These are phyloP conservation scores for Campaea margaritaria DNA, from an alignment of 2,888 invertebrate species.

Conservation along the genomic window DNA sequence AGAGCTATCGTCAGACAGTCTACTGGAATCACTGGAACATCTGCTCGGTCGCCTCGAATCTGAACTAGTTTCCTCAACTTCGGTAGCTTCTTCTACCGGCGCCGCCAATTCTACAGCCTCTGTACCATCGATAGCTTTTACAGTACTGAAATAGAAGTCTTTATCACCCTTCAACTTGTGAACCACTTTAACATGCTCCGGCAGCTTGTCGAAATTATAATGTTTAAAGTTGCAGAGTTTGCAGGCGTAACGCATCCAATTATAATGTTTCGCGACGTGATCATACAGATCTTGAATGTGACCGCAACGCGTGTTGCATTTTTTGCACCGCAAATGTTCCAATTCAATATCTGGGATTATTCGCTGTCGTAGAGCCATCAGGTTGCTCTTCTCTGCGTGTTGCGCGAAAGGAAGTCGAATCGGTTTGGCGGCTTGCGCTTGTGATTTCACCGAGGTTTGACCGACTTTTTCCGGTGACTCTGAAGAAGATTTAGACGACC, in stretches of 20 bases:
- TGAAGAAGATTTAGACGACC: conserved; percentile 44
- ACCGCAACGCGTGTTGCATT: conserved; percentile 79
- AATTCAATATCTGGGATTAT: conserved; percentile 72
- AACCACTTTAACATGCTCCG: conserved; percentile 86
- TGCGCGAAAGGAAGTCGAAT: conserved; percentile 66
- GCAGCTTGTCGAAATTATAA: conserved; percentile 87
- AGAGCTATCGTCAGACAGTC: conserved; percentile 77
- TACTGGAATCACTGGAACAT: conserved; percentile 78
- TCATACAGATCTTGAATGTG: conserved; percentile 81
- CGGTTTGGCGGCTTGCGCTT: conserved; percentile 21
- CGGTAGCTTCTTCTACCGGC: conserved; percentile 55
- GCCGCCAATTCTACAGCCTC: conserved; percentile 71
- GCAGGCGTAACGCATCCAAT: conserved; percentile 91
- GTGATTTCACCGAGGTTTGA: conserved; percentile 1
- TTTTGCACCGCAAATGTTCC: conserved; percentile 76
- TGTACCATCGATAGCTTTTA: conserved; percentile 73
- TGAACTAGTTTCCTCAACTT: conserved; percentile 61
- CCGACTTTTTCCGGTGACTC: conserved; percentile 55
- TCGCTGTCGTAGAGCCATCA: conserved; percentile 68
- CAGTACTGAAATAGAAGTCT: conserved; percentile 80
- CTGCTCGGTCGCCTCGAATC: conserved; percentile 74
- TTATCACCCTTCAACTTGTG: conserved; percentile 86
- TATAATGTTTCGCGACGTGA: conserved; percentile 88
- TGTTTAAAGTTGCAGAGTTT: conserved; percentile 89
- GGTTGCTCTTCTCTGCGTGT: conserved; percentile 72